These are phyloP conservation scores for Heterodera filipjevi DNA, from an alignment of 2,888 invertebrate species.

Conservation along the genomic window DNA sequence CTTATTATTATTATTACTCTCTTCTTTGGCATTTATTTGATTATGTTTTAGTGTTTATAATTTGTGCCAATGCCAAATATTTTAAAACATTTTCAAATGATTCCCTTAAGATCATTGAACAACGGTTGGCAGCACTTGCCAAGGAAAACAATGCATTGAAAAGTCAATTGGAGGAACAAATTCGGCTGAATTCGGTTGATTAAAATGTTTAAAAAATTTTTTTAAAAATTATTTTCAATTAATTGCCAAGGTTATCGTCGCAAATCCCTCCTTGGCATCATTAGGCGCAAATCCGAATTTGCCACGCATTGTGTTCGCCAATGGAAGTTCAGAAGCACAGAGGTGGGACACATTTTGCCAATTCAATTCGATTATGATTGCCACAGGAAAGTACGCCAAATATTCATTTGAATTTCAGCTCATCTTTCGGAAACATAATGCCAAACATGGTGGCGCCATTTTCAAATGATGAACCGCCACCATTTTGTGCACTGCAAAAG, in stretches of 20 bases:
- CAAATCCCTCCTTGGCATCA: constrained; percentile 20
- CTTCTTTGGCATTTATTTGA: too few relatives aligned
- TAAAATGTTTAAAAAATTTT: background rate
- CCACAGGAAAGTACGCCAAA: too few relatives aligned
- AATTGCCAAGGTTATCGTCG: constrained; percentile 22
- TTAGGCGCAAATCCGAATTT: constrained; percentile 3
- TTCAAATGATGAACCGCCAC: background rate
- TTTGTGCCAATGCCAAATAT: too few relatives aligned
- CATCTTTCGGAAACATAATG: background rate
- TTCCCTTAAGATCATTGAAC: constrained; percentile 82
- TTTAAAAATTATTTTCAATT: background rate
- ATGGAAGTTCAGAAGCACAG: background rate
- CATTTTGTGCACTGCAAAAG: constrained; percentile 17
- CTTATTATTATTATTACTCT: too few relatives aligned
- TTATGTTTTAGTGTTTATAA: too few relatives aligned
- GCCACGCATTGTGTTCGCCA: constrained; percentile 10
- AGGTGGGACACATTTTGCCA: background rate
- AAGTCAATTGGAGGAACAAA: constrained; percentile 75
- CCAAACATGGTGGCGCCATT: background rate
- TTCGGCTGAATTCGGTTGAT: constrained; percentile 30
- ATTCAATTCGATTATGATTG: too few relatives aligned
- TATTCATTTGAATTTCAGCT: background rate
- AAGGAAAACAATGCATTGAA: constrained; percentile 92
- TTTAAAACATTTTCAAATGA: constrained; percentile 9
- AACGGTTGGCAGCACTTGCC: constrained; percentile 87